These are phyloP conservation scores for Tachuris rubrigastra DNA, from an alignment of 2,113 vertebrate species.

Conservation along the genomic window DNA sequence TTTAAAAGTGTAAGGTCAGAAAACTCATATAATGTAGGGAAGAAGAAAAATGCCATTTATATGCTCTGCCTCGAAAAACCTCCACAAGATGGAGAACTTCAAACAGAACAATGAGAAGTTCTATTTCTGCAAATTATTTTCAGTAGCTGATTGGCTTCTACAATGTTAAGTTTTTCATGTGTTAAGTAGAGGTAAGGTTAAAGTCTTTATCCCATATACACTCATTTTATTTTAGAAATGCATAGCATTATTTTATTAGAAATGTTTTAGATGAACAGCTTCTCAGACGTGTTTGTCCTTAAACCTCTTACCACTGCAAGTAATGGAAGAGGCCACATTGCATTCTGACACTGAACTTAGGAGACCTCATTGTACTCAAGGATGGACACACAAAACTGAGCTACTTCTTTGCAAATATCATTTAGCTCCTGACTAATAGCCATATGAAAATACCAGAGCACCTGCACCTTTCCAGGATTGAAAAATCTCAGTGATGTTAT, in stretches of 20 bases:
- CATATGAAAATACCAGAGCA: neutral
- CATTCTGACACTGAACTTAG: neutral
- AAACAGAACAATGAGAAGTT: neutral
- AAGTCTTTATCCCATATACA: neutral
- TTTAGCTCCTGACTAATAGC: neutral
- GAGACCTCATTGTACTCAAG: neutral
- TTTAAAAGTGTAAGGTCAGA: slow-evolving; percentile 21
- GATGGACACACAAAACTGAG: neutral
- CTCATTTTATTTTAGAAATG: neutral
- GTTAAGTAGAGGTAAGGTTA: neutral
- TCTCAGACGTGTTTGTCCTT: neutral
- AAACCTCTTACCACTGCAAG: neutral
- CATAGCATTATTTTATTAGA: neutral
- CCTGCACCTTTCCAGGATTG: neutral
- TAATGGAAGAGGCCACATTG: neutral
- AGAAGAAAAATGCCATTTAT: neutral
- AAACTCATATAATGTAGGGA: neutral
- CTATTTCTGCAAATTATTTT: neutral
- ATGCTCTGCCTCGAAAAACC: neutral
- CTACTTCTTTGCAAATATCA: neutral
- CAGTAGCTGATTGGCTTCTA: neutral
- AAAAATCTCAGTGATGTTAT: neutral
- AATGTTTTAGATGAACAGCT: neutral
- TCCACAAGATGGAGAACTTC: neutral
- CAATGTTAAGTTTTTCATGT: neutral